Base-by-base conservation (phyloP, 2,888 invertebrate genomes). In the Dryobotodes eremita region DNA sequence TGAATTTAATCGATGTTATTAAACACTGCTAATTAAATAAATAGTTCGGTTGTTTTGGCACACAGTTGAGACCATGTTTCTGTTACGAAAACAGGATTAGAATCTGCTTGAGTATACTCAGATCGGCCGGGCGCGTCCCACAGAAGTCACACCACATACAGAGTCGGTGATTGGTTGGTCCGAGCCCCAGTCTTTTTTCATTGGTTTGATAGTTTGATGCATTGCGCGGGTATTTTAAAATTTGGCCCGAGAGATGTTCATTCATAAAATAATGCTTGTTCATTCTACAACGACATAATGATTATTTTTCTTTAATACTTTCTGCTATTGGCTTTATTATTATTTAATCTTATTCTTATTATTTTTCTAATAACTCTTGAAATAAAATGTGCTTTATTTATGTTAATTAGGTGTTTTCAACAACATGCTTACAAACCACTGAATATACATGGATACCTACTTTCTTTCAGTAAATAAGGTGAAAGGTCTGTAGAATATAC, bases 71-170 rank as follows among this genome's bases (percentile, higher is more conserved):
- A 83, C 77, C 73, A 72, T 82, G 87, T 92, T 93, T 93, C 88
- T 89, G 90, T 93, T 86, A 93, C 80, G 89, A 93, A 92, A 92
- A 88, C 80, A 70, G 50, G 85, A 85, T 87, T 5, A 42, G 42
- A 6, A 42, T 42, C 83, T 83, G 73, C 75, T 74, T 73, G 79
- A 85, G 81, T 88, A 84, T 86, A 87, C 82, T 80, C 88, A 85
- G 87, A 81, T 88, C 88, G 80, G 84, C 86, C 88, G 90, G 93
- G 94, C 90, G 93, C 96, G 94, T 94, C 95, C 95, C 95, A 93
- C 94, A 88, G 87, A 92, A 94, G 94, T 97, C 97, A 96, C 96
- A 97, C 97, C 97, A 97, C 94, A 94, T 94, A 90, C 91, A 88
- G 88, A 90, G 89, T 78, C 85, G 88, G 77, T 91, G 92, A 97